These are phyloP conservation scores for Psammodynastes pulverulentus DNA, from an alignment of 2,113 vertebrate species.

Conservation along the genomic window DNA sequence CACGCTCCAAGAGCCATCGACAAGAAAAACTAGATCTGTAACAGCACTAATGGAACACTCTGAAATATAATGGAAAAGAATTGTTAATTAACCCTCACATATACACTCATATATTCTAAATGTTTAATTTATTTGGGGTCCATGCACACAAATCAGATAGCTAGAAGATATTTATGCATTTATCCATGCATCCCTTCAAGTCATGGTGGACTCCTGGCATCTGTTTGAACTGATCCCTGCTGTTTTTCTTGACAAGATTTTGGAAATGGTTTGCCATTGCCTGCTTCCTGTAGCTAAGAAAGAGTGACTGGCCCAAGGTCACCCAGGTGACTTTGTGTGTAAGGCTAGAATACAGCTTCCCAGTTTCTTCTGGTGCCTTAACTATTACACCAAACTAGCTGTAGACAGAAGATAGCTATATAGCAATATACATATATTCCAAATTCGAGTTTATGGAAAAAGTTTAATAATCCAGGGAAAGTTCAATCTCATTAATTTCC, in stretches of 20 bases:
- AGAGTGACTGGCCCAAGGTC: background rate
- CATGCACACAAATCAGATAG: background rate
- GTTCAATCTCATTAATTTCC: background rate
- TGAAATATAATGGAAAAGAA: conserved; percentile 63
- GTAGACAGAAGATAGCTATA: background rate
- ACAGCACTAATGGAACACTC: conserved; percentile 82
- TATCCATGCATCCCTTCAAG: background rate
- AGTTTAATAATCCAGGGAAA: background rate
- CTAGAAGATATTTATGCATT: background rate
- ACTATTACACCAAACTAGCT: background rate
- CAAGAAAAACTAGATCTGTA: conserved; percentile 87
- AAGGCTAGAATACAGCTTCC: background rate
- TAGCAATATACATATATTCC: background rate
- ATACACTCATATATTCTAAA: background rate
- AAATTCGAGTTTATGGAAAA: background rate
- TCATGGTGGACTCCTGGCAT: background rate
- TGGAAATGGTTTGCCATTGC: background rate
- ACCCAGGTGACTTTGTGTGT: background rate
- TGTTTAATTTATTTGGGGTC: background rate
- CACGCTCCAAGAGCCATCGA: conserved; percentile 91
- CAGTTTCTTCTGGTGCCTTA: background rate
- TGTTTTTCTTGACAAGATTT: background rate
- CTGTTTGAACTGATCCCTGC: background rate
- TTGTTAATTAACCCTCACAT: background rate
- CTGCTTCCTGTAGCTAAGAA: background rate